These are phyloP conservation scores for Cyclopterus lumpus DNA, from an alignment of 2,797 vertebrate genomes.

Conservation along the genomic window DNA sequence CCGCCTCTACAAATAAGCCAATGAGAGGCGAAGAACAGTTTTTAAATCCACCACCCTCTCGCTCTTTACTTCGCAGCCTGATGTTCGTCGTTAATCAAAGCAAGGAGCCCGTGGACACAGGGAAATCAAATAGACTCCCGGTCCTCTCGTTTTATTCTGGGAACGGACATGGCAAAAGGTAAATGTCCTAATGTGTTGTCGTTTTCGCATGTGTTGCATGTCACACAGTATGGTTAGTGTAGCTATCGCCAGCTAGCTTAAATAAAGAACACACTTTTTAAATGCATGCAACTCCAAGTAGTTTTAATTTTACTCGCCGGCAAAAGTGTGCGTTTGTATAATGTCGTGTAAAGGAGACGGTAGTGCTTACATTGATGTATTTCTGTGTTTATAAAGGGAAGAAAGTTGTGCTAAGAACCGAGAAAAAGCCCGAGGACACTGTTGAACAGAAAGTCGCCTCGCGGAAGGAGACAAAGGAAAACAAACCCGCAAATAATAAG, in stretches of 20 bases:
- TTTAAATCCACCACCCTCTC: slow-evolving; percentile 68
- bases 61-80: fast-evolving
- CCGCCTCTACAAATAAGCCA: slow-evolving; percentile 53
- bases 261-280: background rate
- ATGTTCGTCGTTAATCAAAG: background rate
- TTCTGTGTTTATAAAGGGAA: slow-evolving; percentile 79
- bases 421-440: slow-evolving; percentile 73
- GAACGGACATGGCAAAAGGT: slow-evolving; percentile 82
- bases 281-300: slow-evolving; percentile 4
- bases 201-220: background rate
- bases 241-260: background rate
- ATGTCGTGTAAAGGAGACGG: background rate
- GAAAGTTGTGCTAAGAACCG: slow-evolving; percentile 79
- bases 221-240: background rate
- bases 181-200: background rate
- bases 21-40: slow-evolving; percentile 54
- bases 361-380: background rate
- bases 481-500: slow-evolving; percentile 84
- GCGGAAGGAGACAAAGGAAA: slow-evolving; percentile 83
- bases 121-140: background rate
- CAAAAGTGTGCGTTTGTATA: background rate
- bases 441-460: slow-evolving; percentile 64
- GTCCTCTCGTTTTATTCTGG: slow-evolving; percentile 6
- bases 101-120: background rate
- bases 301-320: background rate